A percentile compares a stretch with the other conserved stretches of the same genome.
Conservation (phyloP, 2,113 vertebrate species). For the Tor tambroides region DNA sequence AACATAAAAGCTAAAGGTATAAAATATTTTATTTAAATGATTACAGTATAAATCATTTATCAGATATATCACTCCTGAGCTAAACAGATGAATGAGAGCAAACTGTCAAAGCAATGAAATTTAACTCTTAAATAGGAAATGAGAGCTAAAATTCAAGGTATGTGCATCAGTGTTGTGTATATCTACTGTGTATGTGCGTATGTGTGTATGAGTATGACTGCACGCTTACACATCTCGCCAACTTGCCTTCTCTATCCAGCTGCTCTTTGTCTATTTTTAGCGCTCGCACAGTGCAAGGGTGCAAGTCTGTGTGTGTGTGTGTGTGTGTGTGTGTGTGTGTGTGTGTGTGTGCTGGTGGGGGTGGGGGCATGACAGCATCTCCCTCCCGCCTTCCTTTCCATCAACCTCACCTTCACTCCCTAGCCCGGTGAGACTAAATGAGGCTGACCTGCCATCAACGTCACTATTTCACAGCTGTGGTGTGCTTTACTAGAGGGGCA, state of each 20-base stretch:
- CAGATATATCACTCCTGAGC: neutral
- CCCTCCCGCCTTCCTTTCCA: slow-evolving; percentile 51
- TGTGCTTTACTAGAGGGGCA: slow-evolving; percentile 60
- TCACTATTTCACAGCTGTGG: slow-evolving; percentile 54
- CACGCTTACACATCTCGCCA: slow-evolving; percentile 51
- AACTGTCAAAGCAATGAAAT: slow-evolving; percentile 48
- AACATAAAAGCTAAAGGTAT: neutral
- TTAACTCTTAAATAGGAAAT: slow-evolving; percentile 62
- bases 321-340: slow-evolving; percentile 25
- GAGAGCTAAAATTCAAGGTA: slow-evolving; percentile 40
- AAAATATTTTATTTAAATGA: neutral
- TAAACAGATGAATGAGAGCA: neutral
- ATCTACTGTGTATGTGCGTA: slow-evolving; percentile 38
- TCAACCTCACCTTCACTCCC: slow-evolving; percentile 75
- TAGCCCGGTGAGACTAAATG: slow-evolving; percentile 68
- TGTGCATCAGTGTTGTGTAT: slow-evolving; percentile 54
- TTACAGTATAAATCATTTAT: neutral
- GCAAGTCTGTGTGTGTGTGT: slow-evolving; percentile 40
- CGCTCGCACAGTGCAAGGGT: slow-evolving; percentile 60
- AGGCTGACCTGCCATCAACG: slow-evolving; percentile 68
- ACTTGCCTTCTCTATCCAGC: slow-evolving; percentile 75
- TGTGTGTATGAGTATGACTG: slow-evolving; percentile 53
- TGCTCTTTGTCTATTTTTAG: slow-evolving; percentile 81
- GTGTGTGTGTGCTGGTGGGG: slow-evolving; percentile 60
- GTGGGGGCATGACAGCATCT: slow-evolving; percentile 71